Conservation (phyloP, 2,113 vertebrate genomes). For the Gopherus flavomarginatus region DNA sequence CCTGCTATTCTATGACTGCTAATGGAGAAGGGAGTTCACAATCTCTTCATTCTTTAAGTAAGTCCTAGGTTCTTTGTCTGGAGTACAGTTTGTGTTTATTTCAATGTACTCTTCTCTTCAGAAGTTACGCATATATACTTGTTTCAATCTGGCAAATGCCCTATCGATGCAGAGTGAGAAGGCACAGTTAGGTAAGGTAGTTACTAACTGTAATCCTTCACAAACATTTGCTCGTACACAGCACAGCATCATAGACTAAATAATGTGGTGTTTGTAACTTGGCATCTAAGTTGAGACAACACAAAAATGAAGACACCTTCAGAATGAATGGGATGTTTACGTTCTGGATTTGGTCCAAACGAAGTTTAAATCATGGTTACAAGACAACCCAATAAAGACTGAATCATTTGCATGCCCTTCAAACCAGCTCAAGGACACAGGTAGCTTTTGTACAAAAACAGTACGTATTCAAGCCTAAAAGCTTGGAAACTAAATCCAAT, state of each 20-base stretch:
- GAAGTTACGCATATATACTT: neutral
- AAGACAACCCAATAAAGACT: slow-evolving; percentile 37
- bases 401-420: slow-evolving; percentile 49
- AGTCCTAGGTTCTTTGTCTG: neutral
- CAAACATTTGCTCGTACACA: no score
- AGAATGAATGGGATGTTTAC: slow-evolving; percentile 38
- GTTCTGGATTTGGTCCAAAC: slow-evolving; percentile 45
- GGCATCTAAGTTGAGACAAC: neutral
- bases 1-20: no score
- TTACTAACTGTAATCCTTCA: neutral
- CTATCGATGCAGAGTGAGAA: neutral
- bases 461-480: neutral
- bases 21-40: neutral
- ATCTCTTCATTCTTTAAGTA: neutral
- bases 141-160: neutral
- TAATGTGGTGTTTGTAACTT: neutral
- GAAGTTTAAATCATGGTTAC: slow-evolving; percentile 35
- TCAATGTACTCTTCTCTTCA: neutral
- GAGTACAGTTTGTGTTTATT: neutral
- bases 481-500: neutral
- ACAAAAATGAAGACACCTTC: neutral
- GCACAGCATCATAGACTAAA: neutral
- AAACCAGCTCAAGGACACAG: slow-evolving; percentile 41
- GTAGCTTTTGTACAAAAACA: neutral
- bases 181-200: neutral